Evolutionary conservation across 2,888 invertebrate genomes (phyloP).

Genomic region (Caenorhabditis macrosperma): DNA sequence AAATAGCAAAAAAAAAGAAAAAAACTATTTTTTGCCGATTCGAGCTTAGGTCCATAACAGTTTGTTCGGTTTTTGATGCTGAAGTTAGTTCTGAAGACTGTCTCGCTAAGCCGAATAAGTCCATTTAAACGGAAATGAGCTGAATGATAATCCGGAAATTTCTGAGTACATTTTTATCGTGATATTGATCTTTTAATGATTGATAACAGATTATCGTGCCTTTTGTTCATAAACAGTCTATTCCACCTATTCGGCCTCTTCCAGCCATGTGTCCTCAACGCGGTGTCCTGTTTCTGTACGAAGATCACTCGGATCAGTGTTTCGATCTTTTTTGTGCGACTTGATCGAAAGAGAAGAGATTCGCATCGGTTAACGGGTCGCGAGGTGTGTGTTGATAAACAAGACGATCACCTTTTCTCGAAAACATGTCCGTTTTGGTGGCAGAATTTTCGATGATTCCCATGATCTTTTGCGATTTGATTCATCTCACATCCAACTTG

Average conservation of each 20-base stretch:
- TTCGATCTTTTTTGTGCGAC: slow-evolving; percentile 30
- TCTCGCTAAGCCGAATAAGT: no score
- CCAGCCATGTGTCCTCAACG: not conserved
- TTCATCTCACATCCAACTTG: not conserved
- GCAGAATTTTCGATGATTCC: slow-evolving; percentile 10
- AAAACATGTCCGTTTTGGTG: slow-evolving; percentile 16
- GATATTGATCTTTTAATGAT: no score
- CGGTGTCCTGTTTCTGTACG: not conserved
- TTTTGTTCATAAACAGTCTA: not conserved
- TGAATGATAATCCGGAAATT: no score
- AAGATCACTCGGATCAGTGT: slow-evolving; percentile 38
- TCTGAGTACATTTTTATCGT: no score
- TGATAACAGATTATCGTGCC: no score
- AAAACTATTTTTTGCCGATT: no score
- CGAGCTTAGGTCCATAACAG: no score
- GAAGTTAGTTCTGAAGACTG: no score
- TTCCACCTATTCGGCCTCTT: not conserved
- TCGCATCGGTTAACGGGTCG: slow-evolving; percentile 18
- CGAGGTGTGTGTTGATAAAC: not conserved
- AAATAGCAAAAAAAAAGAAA: no score
- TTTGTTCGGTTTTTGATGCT: no score
- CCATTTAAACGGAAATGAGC: no score
- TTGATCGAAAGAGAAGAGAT: slow-evolving; percentile 12
- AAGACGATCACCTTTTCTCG: slow-evolving; percentile 13
- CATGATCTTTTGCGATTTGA: slow-evolving; percentile 24